A percentile compares a stretch with the other conserved stretches of the same genome.
Evolutionary conservation across 1,140 invertebrate genomes (phyloP).

Genomic region (Drosophila navojoa): DNA sequence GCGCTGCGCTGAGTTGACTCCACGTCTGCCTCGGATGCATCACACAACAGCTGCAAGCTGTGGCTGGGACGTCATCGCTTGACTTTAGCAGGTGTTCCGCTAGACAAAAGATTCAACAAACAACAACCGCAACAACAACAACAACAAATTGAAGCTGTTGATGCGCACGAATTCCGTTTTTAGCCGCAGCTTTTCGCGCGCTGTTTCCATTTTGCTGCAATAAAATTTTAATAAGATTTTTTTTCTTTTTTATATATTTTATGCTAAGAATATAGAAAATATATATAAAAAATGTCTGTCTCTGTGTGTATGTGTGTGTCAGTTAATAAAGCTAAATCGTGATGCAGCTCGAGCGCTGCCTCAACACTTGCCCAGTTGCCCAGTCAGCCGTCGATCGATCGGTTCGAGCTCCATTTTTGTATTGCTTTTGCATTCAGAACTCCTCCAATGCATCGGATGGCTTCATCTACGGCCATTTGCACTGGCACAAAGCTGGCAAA

Average conservation of each 20-base stretch:
- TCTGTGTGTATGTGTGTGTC: slow-evolving; percentile 27
- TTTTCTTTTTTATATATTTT: slow-evolving; percentile 43
- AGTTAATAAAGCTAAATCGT: slow-evolving; percentile 45
- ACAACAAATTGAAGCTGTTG: slow-evolving; percentile 74
- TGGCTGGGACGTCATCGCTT: slow-evolving; percentile 41
- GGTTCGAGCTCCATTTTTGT: slow-evolving; percentile 75
- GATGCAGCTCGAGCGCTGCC: slow-evolving; percentile 40
- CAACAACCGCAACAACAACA: slow-evolving; percentile 39
- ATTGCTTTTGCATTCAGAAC: slow-evolving; percentile 46
- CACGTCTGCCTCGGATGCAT: slow-evolving; percentile 34
- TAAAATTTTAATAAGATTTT: slow-evolving; percentile 82
- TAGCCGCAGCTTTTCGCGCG: slow-evolving; percentile 62
- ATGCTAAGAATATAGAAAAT: slow-evolving; percentile 41
- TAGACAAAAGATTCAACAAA: slow-evolving; percentile 69
- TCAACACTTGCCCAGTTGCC: slow-evolving; percentile 39
- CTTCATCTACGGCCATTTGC: slow-evolving; percentile 28
- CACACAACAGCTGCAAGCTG: slow-evolving; percentile 45
- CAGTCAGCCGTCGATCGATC: slow-evolving; percentile 17
- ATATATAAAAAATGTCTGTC: neutral
- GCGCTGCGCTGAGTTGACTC: slow-evolving; percentile 24
- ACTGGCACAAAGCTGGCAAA: slow-evolving; percentile 37
- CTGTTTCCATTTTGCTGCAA: slow-evolving; percentile 76
- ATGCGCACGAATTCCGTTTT: slow-evolving; percentile 81
- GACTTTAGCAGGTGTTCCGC: slow-evolving; percentile 73
- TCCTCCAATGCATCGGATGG: slow-evolving; percentile 35